Base-by-base conservation (phyloP, 2,797 vertebrate genomes). In the Periparus ater region DNA sequence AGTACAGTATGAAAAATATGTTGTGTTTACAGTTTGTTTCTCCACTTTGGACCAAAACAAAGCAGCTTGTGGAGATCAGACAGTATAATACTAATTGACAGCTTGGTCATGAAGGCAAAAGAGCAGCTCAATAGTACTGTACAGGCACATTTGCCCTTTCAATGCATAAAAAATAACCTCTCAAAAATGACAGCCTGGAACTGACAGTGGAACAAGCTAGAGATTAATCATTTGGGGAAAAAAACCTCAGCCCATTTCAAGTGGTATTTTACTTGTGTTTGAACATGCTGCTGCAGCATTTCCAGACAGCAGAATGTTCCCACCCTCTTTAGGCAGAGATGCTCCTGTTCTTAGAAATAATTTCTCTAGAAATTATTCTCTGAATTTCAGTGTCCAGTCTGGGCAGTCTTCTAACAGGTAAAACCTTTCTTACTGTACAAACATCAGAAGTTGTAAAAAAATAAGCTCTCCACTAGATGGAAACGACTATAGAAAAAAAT, bases 211-310 rank as follows among this genome's bases (percentile, higher is more conserved):
- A 91, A 94, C 63, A 94, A 93, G 58, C 66, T 54, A 27, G 55
- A 81, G 70, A 93, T 78, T 88, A 82, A 93, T 73, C 73, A 82
- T 66, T 0, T 84, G 60, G 38, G 50, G 20, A 14, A 89, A 57
- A 57, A 42, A 81, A 82, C 13, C 13, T 25, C 60, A 95, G 53
- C 42, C 67, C 27, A n/a, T 82, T 93, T 78, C 66, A 79, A 86
- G 25, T 20, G 70, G 72, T 86, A 62, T 76, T 93, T 95, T 90
- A 96, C 86, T 93, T 90, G 65, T 81, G 42, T 30, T 65, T 82
- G 34, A 61, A 42, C 34, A 36, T 13, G 48, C 18, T 60, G 58
- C 53, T 54, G 60, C 45, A 73, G 19, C 13, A 78, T 44, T 48
- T 85, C 34, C 54, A 90, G 42, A 73, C 48, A 44, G 34, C 27